phyloP scores from a whole-genome alignment of 2,797 vertebrate species.

The Staurois parvus region DNA sequence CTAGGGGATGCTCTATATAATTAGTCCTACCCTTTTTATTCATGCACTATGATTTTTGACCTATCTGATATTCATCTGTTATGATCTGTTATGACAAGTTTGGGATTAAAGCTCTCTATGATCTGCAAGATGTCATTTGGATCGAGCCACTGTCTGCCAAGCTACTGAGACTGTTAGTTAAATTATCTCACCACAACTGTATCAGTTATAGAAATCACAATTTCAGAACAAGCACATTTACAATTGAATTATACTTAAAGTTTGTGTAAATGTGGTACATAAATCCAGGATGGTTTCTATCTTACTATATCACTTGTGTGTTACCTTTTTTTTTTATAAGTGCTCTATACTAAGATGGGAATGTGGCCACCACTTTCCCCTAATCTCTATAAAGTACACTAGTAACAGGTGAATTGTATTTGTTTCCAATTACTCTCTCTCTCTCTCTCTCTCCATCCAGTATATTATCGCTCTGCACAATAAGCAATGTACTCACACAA shows the following conservation, averaged over 20 bases:
- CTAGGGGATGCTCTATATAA: too few relatives aligned
- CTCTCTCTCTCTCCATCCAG: slow-evolving; percentile 33
- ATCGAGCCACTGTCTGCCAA: too few relatives aligned
- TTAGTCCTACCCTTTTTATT: too few relatives aligned
- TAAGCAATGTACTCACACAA: slow-evolving; percentile 70
- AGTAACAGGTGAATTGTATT: slow-evolving; percentile 14
- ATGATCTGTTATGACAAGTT: too few relatives aligned
- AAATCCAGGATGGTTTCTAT: background rate
- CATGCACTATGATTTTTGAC: too few relatives aligned
- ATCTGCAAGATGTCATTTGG: too few relatives aligned
- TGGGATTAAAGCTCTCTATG: too few relatives aligned
- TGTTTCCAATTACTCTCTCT: slow-evolving; percentile 16
- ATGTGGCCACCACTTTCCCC: background rate
- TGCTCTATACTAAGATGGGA: background rate
- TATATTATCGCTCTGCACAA: slow-evolving; percentile 72
- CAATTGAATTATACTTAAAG: background rate
- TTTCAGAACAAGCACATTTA: background rate
- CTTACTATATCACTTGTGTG: background rate
- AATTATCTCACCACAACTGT: too few relatives aligned
- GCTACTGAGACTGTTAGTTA: too few relatives aligned
- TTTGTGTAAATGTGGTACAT: background rate
- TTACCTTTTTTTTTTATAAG: background rate
- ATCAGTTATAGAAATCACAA: too few relatives aligned
- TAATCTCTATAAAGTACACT: background rate
- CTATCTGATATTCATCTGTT: too few relatives aligned